phyloP scores from a whole-genome alignment of 2,797 vertebrate genomes.

The Hapalemur alaotrensis region DNA sequence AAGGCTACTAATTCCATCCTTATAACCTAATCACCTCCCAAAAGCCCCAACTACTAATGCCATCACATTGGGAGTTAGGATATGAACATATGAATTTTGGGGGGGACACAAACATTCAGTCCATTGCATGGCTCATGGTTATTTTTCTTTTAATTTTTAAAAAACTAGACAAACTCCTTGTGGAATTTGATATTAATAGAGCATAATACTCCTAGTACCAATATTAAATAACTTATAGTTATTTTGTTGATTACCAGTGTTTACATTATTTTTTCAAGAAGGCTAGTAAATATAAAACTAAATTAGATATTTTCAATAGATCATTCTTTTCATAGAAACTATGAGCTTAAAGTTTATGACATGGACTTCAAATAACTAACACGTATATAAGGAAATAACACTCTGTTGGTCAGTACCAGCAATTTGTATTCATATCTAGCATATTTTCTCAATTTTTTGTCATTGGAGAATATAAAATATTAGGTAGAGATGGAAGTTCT shows the following conservation, averaged over 20 bases:
- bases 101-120: background rate
- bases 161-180: background rate
- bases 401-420: background rate
- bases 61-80: background rate
- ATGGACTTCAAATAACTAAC: background rate
- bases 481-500: background rate
- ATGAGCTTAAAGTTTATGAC: background rate
- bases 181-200: background rate
- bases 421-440: background rate
- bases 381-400: background rate
- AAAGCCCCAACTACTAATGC: background rate
- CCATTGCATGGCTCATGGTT: background rate
- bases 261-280: background rate
- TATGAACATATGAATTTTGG: background rate
- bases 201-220: background rate
- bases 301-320: background rate
- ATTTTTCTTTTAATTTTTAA: slow-evolving; percentile 15
- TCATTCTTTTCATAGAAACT: background rate
- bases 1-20: background rate
- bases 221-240: background rate
- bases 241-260: background rate
- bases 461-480: background rate
- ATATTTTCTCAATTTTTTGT: background rate
- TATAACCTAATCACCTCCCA: background rate
- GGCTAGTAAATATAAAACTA: background rate